Evolutionary conservation across 1,140 invertebrate genomes (phyloP), one percentile per base, ranked within the genome.

Genomic region (Mactra quadrangularis): DNA sequence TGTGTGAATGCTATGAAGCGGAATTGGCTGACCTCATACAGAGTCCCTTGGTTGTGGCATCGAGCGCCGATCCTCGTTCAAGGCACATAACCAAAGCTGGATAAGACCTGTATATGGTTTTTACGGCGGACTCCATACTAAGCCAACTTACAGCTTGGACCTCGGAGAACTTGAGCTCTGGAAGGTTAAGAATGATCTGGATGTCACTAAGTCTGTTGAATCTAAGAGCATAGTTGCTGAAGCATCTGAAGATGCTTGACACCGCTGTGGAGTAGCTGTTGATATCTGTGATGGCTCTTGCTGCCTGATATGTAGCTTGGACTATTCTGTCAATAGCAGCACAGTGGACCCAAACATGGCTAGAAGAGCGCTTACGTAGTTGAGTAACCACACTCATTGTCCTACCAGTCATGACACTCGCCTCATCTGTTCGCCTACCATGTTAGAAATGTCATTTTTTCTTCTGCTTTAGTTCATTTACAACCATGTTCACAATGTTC

Each of bases 391-490:
- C 59, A n/a, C 59, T 31, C 9, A 13, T n/a, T 27, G 38, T 66
- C 22, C n/a, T 7, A 1, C 62, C 38, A 7, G 62, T 66, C 62
- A 66, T 66, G 3, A 66, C 62, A 47, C 62, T 66, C 13, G 62
- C 62, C 22, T 38, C 62, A 27, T 66, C 62, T 2, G 74, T 77
- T 3, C 74, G 3, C 74, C 74, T 27, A 77, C 74, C 35, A 77
- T 38, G n/a, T 77, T 77, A n/a, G 33, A 29, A 25, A 77, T 77
- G 19, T 77, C 55, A 2, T 41, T 11, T 19, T n/a, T 53, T 53
- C 27, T 75, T 75, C 6, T 29, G 9, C 35, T 75, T 60, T 1
- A 75, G 35, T 57, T 75, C 33, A 13, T 53, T 19, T 15, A 72
- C 7, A 7, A 72, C 70, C 17, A 55, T 22, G 25, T 4, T 13